Evolutionary conservation across 2,888 invertebrate genomes (phyloP).

Genomic region (Apamea monoglypha): DNA sequence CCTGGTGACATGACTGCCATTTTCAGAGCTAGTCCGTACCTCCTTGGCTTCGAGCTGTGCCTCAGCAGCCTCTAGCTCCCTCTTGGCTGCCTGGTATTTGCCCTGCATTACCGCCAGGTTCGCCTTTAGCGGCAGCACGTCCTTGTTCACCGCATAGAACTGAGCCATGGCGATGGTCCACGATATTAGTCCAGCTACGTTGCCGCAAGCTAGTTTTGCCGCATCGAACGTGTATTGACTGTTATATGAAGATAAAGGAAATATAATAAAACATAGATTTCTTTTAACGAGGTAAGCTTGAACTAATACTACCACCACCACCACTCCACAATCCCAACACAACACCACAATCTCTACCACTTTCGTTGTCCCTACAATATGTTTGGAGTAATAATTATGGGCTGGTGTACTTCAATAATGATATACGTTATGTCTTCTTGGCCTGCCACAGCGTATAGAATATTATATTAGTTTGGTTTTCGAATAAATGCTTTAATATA

Average conservation of each 20-base stretch:
- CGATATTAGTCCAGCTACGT: conserved; percentile 96
- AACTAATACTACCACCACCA: too few species aligned
- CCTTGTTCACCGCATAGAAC: conserved; percentile 96
- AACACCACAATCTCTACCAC: too few species aligned
- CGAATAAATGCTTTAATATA: not conserved
- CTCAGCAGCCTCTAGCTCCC: conserved; percentile 91
- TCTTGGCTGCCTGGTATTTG: conserved; percentile 92
- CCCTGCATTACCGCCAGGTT: conserved; percentile 95
- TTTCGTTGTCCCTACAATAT: not conserved
- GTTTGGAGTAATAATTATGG: not conserved
- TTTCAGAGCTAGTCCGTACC: conserved; percentile 67
- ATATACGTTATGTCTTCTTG: not conserved
- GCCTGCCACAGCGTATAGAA: not conserved
- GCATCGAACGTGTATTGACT: conserved; percentile 94
- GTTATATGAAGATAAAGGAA: not conserved
- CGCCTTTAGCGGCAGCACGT: conserved; percentile 95
- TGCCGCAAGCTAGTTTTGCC: conserved; percentile 96
- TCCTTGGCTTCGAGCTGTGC: conserved; percentile 88
- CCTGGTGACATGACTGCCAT: not conserved
- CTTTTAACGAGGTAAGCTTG: not conserved
- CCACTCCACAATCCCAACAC: too few species aligned
- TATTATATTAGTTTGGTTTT: too few species aligned
- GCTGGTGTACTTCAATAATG: not conserved
- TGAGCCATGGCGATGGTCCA: conserved; percentile 97
- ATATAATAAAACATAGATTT: not conserved